Evolutionary conservation across 64 coral and sea anemone genomes (phyloP).

Genomic region (Acropora yongei): DNA sequence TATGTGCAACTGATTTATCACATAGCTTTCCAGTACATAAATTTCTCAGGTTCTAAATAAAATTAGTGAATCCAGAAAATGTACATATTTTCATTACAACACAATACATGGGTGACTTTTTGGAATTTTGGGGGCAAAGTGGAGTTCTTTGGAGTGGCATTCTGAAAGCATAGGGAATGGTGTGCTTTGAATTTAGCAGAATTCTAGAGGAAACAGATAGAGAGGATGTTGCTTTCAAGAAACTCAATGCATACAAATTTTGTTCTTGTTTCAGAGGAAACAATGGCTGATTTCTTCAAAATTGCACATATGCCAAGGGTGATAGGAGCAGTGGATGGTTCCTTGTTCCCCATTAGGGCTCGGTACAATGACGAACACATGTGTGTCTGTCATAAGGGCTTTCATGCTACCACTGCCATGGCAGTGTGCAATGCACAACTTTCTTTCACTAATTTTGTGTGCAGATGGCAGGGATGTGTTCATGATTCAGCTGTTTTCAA

Average conservation of each 20-base stretch:
- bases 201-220: slow-evolving; percentile 5
- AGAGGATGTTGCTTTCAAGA: not conserved
- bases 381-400: slow-evolving; percentile 40
- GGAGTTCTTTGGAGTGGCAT: not conserved
- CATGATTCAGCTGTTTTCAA: slow-evolving; percentile 32
- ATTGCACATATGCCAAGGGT: slow-evolving; percentile 8
- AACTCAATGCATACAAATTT: not conserved
- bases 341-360: not conserved
- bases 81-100: not conserved
- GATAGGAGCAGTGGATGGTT: slow-evolving; percentile 23
- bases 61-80: not conserved
- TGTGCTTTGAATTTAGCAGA: not conserved
- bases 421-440: slow-evolving; percentile 46
- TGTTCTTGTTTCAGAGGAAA: slow-evolving; percentile 21
- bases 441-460: slow-evolving; percentile 2
- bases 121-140: not conserved
- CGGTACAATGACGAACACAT: not conserved
- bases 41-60: not conserved
- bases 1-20: not conserved
- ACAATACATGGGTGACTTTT: not conserved
- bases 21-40: not conserved
- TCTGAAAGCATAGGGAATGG: not conserved
- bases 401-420: slow-evolving; percentile 32
- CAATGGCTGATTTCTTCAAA: slow-evolving; percentile 44
- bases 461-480: slow-evolving; percentile 10